Evolutionary conservation across 2,113 vertebrate genomes (phyloP), one percentile per base, ranked within the genome.

Genomic region (Gallinago undulata): DNA sequence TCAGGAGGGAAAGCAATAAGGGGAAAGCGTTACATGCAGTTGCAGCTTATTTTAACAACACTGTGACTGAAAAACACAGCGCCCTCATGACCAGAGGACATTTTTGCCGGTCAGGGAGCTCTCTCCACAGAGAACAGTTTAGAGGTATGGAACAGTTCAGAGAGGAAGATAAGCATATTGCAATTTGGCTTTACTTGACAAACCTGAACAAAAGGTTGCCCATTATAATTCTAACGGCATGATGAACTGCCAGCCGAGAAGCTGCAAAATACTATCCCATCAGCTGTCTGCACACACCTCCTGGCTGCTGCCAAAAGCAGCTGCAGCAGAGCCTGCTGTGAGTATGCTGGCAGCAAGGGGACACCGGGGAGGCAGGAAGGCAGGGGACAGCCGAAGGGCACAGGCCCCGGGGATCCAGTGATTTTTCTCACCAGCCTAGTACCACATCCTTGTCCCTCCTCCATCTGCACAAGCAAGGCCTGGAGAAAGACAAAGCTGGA

Each of bases 231-330:
- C 59, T 14, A 53, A 5, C 6, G 16, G 6, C n/a, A 30, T 2
- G 5, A 78, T 41, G 27, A 89, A 53, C 31, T 48, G 33, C 37
- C 62, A 60, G 51, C 11, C 75, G 62, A 85, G 72, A 85, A 75
- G 27, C 28, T 72, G 39, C 30, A 90, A 83, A 93, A 68, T 28
- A 39, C 60, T 24, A 31, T 17, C 17, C 23, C 28, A 45, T 48
- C 60, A 82, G 37, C 23, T 0, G 0, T 43, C 39, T 24, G 19
- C 35, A 35, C 53, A 33, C 27, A 50, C 22, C 28, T 66, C n/a
- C 60, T 43, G 30, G 17, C 45, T 64, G 53, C 79, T 83, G 74
- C 45, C 55, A 63, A 51, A 93, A 74, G 33, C 35, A 81, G 39
- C 73, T 39, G 37, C 43, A 43, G 35, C 75, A 86, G 70, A 83